These are phyloP conservation scores for Cephus rjabovi DNA, from an alignment of 2,888 invertebrate species.

Conservation along the genomic window DNA sequence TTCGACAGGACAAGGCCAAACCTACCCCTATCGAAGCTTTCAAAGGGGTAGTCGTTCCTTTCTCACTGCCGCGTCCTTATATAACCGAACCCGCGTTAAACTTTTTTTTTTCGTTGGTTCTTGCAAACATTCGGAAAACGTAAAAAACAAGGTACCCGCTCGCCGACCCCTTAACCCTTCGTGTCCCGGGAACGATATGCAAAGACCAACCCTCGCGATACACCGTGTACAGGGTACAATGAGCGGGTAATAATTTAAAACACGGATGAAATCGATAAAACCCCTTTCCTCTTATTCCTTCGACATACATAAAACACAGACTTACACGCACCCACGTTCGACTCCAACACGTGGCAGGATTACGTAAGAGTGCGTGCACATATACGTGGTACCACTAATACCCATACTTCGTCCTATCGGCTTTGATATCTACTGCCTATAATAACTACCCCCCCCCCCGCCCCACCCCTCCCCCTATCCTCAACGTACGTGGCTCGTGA, in stretches of 20 bases:
- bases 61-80: constrained; percentile 6
- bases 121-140: not conserved
- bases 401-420: not conserved
- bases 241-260: constrained; percentile 54
- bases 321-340: not conserved
- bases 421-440: not conserved
- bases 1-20: constrained; percentile 71
- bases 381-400: not conserved
- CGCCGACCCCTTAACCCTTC: constrained; percentile 10
- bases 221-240: constrained; percentile 30
- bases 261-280: constrained; percentile 55
- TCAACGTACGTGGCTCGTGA: not conserved
- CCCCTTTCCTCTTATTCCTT: constrained; percentile 20
- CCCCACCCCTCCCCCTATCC: not conserved
- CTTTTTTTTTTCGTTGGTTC: not conserved
- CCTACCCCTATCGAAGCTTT: constrained; percentile 62
- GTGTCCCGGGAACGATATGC: constrained; percentile 20
- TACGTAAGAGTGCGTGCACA: constrained; percentile 14
- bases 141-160: not conserved
- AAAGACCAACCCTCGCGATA: constrained; percentile 30
- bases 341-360: not conserved
- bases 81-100: not conserved
- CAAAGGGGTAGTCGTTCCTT: constrained; percentile 72
- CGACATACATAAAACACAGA: not conserved
- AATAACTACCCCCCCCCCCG: not conserved